These are phyloP conservation scores for Limanda limanda DNA, from an alignment of 2,113 vertebrate species.

Conservation along the genomic window DNA sequence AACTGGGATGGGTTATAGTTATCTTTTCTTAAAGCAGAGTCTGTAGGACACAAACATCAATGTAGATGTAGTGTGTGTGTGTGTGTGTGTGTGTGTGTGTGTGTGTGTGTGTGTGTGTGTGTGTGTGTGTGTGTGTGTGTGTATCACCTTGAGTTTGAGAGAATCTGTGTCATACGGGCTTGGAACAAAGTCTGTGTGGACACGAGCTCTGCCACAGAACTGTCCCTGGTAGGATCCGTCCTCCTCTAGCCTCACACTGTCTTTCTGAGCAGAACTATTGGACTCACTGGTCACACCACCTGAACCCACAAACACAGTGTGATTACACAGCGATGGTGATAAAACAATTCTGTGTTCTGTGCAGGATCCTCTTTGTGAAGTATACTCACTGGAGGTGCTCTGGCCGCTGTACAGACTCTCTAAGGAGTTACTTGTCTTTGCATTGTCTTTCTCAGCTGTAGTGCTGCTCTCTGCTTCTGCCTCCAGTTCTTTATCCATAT, in stretches of 20 bases:
- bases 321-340: background rate
- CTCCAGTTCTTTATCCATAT: slow-evolving; percentile 82
- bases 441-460: slow-evolving; percentile 79
- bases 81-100: no score
- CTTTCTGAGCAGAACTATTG: slow-evolving; percentile 87
- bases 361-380: background rate
- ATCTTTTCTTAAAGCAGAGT: no score
- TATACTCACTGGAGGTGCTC: slow-evolving; percentile 92
- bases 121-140: background rate
- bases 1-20: background rate
- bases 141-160: slow-evolving; percentile 93
- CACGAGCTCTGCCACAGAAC: slow-evolving; percentile 92
- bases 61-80: no score
- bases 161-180: slow-evolving; percentile 97
- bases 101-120: background rate
- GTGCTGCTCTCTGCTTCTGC: slow-evolving; percentile 79
- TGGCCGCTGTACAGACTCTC: slow-evolving; percentile 92
- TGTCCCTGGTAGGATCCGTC: slow-evolving; percentile 88
- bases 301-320: slow-evolving; percentile 63
- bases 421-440: slow-evolving; percentile 88
- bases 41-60: no score
- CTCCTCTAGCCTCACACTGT: slow-evolving; percentile 90
- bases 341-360: background rate
- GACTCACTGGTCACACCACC: slow-evolving; percentile 93
- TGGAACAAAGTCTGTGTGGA: slow-evolving; percentile 95